A percentile compares a stretch with the other conserved stretches of the same genome.
phyloP scores from a whole-genome alignment of 2,888 invertebrate species.

The Meiosimyza decipiens region DNA sequence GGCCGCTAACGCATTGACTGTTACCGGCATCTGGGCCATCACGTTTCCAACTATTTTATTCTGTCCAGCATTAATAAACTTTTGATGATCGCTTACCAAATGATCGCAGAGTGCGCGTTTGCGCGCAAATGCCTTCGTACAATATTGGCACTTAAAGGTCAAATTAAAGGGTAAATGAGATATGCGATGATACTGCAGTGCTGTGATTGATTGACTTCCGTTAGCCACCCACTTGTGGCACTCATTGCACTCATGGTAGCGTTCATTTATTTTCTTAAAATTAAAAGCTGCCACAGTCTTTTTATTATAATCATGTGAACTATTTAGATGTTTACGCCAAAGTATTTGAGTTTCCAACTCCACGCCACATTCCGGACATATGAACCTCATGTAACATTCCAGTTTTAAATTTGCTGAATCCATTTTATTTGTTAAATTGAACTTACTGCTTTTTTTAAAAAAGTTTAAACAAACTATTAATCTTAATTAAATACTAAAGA shows the following conservation, averaged over 20 bases:
- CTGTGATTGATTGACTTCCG: slow-evolving; percentile 56
- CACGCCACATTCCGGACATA: slow-evolving; percentile 60
- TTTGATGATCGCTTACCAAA: slow-evolving; percentile 29
- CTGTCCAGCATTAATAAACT: not conserved
- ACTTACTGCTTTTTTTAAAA: not conserved
- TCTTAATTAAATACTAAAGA: too few relatives aligned
- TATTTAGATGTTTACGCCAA: slow-evolving; percentile 59
- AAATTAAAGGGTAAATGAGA: slow-evolving; percentile 55
- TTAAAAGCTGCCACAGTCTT: slow-evolving; percentile 56
- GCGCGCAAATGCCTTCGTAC: slow-evolving; percentile 51
- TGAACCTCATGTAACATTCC: slow-evolving; percentile 58
- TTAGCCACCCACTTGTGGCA: slow-evolving; percentile 59
- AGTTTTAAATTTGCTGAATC: slow-evolving; percentile 48
- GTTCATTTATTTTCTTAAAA: slow-evolving; percentile 54
- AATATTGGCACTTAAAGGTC: slow-evolving; percentile 58
- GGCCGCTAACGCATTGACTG: too few relatives aligned
- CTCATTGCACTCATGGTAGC: slow-evolving; percentile 57
- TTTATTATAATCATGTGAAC: slow-evolving; percentile 52
- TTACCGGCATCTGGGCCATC: too few relatives aligned
- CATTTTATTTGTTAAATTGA: not conserved
- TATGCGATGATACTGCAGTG: slow-evolving; percentile 60
- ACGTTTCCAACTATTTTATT: not conserved
- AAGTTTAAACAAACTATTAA: too few relatives aligned
- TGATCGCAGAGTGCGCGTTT: slow-evolving; percentile 54
- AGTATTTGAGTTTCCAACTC: slow-evolving; percentile 55